Evolutionary conservation across 2,888 invertebrate genomes (phyloP).

Genomic region (Thereva unica): DNA sequence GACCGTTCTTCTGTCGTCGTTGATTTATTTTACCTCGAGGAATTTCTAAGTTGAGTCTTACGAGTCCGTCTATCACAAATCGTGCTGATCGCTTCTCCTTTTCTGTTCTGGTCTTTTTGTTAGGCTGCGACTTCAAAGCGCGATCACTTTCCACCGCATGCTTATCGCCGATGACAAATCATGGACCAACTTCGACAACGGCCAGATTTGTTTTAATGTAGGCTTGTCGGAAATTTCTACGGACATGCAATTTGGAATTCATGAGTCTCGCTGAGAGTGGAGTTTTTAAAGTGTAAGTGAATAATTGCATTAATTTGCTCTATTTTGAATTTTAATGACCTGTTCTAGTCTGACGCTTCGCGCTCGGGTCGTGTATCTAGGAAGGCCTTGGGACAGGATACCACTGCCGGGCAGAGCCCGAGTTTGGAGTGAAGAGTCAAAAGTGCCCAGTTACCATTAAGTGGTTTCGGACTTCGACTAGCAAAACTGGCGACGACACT

Average conservation of each 20-base stretch:
- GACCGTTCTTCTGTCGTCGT: conserved; percentile 6
- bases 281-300: conserved; percentile 20
- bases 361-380: not conserved
- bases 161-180: not conserved
- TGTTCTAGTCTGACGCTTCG: not conserved
- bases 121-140: conserved; percentile 5
- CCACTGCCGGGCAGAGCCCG: no score
- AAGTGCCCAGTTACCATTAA: no score
- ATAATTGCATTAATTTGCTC: conserved; percentile 25
- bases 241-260: conserved; percentile 22
- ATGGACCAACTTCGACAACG: not conserved
- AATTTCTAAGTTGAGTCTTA: conserved; percentile 27
- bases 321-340: conserved; percentile 21
- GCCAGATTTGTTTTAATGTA: conserved; percentile 31
- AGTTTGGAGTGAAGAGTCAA: no score
- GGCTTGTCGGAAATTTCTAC: conserved; percentile 11
- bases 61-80: conserved; percentile 1
- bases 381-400: no score
- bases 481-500: conserved; percentile 1
- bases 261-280: conserved; percentile 24
- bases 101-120: conserved; percentile 27
- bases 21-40: conserved; percentile 33
- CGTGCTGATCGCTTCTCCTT: not conserved
- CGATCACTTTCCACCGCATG: conserved; percentile 15
- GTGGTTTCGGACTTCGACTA: not conserved